phyloP scores from a whole-genome alignment of 2,888 invertebrate genomes.

The Cantharis nigra region DNA sequence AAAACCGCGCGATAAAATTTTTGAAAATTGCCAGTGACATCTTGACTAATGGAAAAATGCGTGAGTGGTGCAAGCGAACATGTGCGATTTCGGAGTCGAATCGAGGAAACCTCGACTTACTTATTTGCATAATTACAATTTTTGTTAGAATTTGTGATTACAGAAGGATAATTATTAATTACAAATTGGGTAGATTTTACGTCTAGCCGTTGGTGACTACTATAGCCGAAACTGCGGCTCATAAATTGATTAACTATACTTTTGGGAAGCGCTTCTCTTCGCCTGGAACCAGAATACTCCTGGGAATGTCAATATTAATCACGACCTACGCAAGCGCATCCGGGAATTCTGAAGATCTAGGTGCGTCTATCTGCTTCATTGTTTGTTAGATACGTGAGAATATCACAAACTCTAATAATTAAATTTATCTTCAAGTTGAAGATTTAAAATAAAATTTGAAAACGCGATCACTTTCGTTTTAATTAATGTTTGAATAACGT shows the following conservation, averaged over 20 bases:
- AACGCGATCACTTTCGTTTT: not conserved
- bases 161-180: slow-evolving; percentile 30
- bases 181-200: slow-evolving; percentile 29
- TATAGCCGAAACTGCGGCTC: slow-evolving; percentile 29
- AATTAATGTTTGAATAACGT: not conserved
- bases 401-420: slow-evolving; percentile 8
- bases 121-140: slow-evolving; percentile 27
- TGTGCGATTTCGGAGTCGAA: slow-evolving; percentile 14
- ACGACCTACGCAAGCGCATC: slow-evolving; percentile 32
- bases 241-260: slow-evolving; percentile 36
- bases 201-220: slow-evolving; percentile 29
- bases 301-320: slow-evolving; percentile 35
- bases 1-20: slow-evolving; percentile 6
- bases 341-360: slow-evolving; percentile 23
- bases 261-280: slow-evolving; percentile 36
- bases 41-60: slow-evolving; percentile 9
- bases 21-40: slow-evolving; percentile 8
- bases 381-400: slow-evolving; percentile 24
- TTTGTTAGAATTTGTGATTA: slow-evolving; percentile 19
- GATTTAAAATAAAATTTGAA: not conserved
- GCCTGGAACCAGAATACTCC: slow-evolving; percentile 32
- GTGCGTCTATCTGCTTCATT: slow-evolving; percentile 27
- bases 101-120: slow-evolving; percentile 19
- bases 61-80: slow-evolving; percentile 11
- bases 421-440: not conserved